Evolutionary conservation across 2,888 invertebrate species (phyloP).

Genomic region (Mythimna pallens): DNA sequence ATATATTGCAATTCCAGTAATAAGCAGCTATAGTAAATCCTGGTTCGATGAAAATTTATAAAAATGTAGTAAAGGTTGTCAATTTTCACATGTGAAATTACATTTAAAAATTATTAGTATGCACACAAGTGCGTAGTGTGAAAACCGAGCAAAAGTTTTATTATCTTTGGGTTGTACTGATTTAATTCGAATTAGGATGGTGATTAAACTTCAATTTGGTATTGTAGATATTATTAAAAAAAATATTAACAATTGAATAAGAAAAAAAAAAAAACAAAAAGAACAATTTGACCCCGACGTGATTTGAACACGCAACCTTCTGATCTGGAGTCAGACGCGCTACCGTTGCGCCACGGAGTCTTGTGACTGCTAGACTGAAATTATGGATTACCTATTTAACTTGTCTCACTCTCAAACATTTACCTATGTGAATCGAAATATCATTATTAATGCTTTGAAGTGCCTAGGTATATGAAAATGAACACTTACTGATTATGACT

Average conservation of each 20-base stretch:
- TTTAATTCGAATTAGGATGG: neutral
- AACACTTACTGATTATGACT: neutral
- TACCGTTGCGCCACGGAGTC: conserved; percentile 99
- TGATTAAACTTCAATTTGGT: neutral
- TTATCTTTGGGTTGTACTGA: neutral
- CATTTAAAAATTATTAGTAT: neutral
- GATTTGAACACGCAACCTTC: conserved; percentile 99
- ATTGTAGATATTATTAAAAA: neutral
- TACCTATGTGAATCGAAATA: neutral
- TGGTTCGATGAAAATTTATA: too few species aligned
- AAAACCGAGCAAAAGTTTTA: neutral
- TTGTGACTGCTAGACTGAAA: rapidly evolving
- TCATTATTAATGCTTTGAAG: neutral
- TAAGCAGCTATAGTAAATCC: too few species aligned
- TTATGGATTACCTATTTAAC: neutral
- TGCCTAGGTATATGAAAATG: neutral
- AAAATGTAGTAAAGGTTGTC: neutral
- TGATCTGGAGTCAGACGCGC: conserved; percentile 99
- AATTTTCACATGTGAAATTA: neutral
- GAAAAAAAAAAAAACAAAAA: conserved; percentile 73
- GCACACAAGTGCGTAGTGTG: neutral
- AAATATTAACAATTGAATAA: neutral
- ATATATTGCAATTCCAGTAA: too few species aligned
- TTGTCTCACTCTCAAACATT: neutral
- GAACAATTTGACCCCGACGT: conserved; percentile 95